phyloP scores from a whole-genome alignment of 2,113 vertebrate genomes.

The Recurvirostra avosetta region DNA sequence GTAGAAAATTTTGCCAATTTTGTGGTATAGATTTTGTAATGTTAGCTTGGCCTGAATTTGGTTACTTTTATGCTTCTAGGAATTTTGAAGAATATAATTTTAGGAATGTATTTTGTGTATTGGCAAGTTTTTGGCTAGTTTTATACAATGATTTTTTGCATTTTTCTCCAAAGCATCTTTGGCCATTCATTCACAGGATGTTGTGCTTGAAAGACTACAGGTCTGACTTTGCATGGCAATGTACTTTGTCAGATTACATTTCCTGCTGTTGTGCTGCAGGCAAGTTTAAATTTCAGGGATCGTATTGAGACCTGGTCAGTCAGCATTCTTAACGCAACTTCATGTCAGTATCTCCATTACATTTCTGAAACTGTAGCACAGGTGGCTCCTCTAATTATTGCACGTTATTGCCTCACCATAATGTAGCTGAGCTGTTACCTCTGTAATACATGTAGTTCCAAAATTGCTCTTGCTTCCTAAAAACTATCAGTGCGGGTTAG shows the following conservation, averaged over 20 bases:
- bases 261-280: neutral
- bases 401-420: neutral
- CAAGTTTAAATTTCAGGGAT: neutral
- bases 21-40: neutral
- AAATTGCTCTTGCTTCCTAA: neutral
- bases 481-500: neutral
- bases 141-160: neutral
- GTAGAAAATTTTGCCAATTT: neutral
- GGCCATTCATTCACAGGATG: neutral
- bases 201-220: neutral
- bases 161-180: neutral
- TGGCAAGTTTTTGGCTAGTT: neutral
- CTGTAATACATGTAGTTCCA: neutral
- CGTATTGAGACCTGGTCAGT: neutral
- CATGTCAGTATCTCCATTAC: neutral
- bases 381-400: neutral
- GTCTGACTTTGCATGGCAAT: neutral
- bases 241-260: neutral
- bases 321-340: neutral
- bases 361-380: neutral
- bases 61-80: neutral
- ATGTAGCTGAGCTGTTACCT: neutral
- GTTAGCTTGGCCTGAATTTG: accelerated
- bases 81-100: neutral
- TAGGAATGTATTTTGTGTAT: neutral